Conservation (phyloP, 2,888 invertebrate species). For the Mesorhabditis belari region DNA sequence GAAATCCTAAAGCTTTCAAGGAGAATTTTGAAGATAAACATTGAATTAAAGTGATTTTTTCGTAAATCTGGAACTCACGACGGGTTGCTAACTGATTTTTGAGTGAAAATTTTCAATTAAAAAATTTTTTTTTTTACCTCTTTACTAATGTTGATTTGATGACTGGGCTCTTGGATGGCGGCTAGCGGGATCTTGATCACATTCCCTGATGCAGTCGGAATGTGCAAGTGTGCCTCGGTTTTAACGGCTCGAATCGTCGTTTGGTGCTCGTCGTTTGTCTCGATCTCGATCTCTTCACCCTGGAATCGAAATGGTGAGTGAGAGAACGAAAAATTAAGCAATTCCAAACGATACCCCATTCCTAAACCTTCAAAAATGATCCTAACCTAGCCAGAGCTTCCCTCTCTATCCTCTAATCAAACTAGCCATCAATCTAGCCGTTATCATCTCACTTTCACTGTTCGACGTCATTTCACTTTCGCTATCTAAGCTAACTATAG, state of each 20-base stretch:
- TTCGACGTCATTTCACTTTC: no score
- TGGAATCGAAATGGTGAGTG: slow-evolving; percentile 5
- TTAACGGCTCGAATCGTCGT: slow-evolving; percentile 51
- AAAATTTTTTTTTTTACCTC: slow-evolving; percentile 62
- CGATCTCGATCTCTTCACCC: slow-evolving; percentile 33
- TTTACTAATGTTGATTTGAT: slow-evolving; percentile 75
- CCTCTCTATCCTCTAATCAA: no score
- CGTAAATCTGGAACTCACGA: no score
- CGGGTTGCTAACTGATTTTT: background rate
- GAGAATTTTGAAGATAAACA: background rate
- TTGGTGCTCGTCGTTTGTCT: slow-evolving; percentile 47
- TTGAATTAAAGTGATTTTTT: no score
- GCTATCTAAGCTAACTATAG: no score
- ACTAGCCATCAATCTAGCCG: no score
- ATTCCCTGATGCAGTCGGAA: slow-evolving; percentile 78
- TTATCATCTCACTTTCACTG: no score
- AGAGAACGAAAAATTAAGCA: background rate
- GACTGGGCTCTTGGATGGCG: slow-evolving; percentile 53
- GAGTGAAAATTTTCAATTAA: background rate
- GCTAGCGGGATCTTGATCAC: slow-evolving; percentile 79
- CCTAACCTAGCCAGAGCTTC: no score
- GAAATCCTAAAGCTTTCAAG: slow-evolving; percentile 63
- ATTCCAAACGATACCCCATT: background rate
- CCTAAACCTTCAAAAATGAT: background rate
- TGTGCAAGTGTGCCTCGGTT: slow-evolving; percentile 69